Percentiles rank a stretch among this genome's conserved stretches.
These are phyloP conservation scores for Catocala nupta DNA, from an alignment of 2,888 invertebrate genomes.

Conservation along the genomic window DNA sequence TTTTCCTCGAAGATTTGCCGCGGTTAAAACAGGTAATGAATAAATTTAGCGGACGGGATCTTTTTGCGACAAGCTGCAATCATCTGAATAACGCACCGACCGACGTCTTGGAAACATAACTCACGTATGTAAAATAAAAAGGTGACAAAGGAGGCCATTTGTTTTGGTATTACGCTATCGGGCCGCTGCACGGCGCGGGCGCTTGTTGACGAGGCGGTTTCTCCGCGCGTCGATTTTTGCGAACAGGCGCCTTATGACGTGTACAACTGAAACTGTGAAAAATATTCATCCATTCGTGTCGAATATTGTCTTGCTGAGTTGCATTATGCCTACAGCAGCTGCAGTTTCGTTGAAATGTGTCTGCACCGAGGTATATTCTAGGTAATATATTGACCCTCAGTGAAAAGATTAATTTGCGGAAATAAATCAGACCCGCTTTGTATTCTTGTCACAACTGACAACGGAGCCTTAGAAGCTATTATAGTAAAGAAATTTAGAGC, in stretches of 20 bases:
- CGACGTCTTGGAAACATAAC: constrained; percentile 70
- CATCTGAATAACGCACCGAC: constrained; percentile 67
- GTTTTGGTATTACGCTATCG: constrained; percentile 83
- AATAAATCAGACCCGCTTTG: constrained; percentile 82
- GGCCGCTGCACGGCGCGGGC: constrained; percentile 60
- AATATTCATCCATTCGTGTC: constrained; percentile 62
- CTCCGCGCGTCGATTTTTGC: constrained; percentile 67
- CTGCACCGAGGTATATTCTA: constrained; percentile 24
- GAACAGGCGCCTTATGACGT: constrained; percentile 50
- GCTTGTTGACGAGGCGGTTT: constrained; percentile 55
- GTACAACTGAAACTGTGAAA: constrained; percentile 61
- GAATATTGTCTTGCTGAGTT: constrained; percentile 47
- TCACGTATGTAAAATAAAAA: constrained; percentile 77
- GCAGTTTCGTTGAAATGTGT: constrained; percentile 38
- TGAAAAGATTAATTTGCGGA: constrained; percentile 66
- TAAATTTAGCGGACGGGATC: constrained; percentile 50
- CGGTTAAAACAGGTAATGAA: constrained; percentile 59
- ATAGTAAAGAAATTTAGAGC: constrained; percentile 85
- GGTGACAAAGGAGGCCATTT: constrained; percentile 77
- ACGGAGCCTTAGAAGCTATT: constrained; percentile 81
- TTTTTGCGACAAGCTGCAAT: constrained; percentile 51
- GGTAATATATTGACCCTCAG: background rate
- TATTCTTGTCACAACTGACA: constrained; percentile 82
- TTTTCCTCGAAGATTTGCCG: constrained; percentile 57
- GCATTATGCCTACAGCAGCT: constrained; percentile 28